phyloP scores from a whole-genome alignment of 2,113 vertebrate species.

The Chlorodrepanis virens region DNA sequence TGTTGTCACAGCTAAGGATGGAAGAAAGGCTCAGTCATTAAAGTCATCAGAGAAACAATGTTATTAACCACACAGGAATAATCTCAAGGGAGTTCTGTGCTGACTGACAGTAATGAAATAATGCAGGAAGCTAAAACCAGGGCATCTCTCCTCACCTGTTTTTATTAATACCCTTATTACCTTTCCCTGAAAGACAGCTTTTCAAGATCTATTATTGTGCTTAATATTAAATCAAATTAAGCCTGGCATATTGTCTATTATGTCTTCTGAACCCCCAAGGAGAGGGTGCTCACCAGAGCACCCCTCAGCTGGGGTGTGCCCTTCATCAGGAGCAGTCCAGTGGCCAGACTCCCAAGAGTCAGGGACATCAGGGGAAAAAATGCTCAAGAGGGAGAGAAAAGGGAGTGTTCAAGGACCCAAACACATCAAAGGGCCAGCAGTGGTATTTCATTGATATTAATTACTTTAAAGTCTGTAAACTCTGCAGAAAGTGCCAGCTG shows the following conservation, averaged over 20 bases:
- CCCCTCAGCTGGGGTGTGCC: not conserved
- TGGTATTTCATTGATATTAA: conserved; percentile 1
- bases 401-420: not conserved
- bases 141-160: not conserved
- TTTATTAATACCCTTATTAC: conserved; percentile 34
- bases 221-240: conserved; percentile 2
- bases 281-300: not conserved
- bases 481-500: not conserved
- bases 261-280: not conserved
- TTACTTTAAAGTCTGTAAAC: not conserved
- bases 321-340: not conserved
- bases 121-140: not conserved
- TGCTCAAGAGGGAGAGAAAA: not conserved
- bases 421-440: not conserved
- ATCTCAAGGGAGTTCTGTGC: conserved; percentile 6
- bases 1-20: conserved; percentile 1
- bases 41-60: conserved; percentile 43
- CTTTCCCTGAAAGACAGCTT: conserved; percentile 15
- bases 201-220: not conserved
- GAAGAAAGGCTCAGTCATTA: conserved; percentile 43
- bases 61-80: conserved; percentile 21
- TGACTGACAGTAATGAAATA: conserved; percentile 36
- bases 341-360: not conserved
- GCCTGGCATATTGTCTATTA: not conserved
- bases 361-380: not conserved